phyloP scores from a whole-genome alignment of 2,888 invertebrate genomes.

The Epinotia demarniana region DNA sequence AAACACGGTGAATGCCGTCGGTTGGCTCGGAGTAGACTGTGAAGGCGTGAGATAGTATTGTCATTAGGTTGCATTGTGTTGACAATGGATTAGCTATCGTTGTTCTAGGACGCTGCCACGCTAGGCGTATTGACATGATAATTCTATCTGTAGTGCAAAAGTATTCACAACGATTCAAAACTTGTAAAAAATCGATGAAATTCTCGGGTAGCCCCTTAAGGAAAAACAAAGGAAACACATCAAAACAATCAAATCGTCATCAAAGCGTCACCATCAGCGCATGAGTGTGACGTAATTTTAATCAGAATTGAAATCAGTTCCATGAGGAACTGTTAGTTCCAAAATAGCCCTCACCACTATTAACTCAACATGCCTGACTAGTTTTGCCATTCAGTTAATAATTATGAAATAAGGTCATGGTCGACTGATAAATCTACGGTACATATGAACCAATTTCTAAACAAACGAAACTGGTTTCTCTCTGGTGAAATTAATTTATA shows the following conservation, averaged over 20 bases:
- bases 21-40: background rate
- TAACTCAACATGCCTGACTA: background rate
- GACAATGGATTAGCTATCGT: conserved; percentile 22
- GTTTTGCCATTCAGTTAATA: background rate
- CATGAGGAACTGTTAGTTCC: too few relatives aligned
- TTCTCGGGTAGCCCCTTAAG: too few relatives aligned
- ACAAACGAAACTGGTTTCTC: too few relatives aligned
- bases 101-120: background rate
- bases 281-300: too few relatives aligned
- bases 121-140: background rate
- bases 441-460: background rate
- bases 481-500: background rate
- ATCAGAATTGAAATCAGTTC: too few relatives aligned
- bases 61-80: conserved; percentile 9
- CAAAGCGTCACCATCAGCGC: too few relatives aligned
- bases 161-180: too few relatives aligned
- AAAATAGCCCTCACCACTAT: background rate
- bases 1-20: too few relatives aligned
- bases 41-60: background rate
- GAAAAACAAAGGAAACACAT: too few relatives aligned
- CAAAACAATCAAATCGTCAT: too few relatives aligned
- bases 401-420: background rate
- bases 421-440: background rate
- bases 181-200: too few relatives aligned
- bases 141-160: too few relatives aligned